phyloP scores from a whole-genome alignment of 2,888 invertebrate species.

The Ptychoptera albimana region DNA sequence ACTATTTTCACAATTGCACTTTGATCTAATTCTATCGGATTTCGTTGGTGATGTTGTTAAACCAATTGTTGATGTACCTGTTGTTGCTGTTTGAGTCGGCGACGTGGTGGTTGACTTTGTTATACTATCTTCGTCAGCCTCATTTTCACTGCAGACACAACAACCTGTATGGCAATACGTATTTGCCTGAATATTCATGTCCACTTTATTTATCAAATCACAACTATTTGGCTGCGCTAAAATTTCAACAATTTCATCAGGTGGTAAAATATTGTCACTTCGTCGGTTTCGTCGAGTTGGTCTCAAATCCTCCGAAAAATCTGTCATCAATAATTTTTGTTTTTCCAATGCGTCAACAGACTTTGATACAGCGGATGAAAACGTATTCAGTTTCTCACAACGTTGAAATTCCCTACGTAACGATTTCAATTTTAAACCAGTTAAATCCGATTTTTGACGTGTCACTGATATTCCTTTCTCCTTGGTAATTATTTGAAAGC shows the following conservation, averaged over 20 bases:
- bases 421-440: slow-evolving; percentile 37
- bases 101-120: slow-evolving; percentile 13
- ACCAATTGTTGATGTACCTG: slow-evolving; percentile 18
- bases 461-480: neutral
- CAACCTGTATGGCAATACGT: slow-evolving; percentile 9
- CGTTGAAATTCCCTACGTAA: slow-evolving; percentile 30
- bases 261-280: neutral
- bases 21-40: slow-evolving; percentile 40
- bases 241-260: no score
- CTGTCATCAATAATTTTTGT: neutral
- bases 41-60: slow-evolving; percentile 13
- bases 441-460: slow-evolving; percentile 44
- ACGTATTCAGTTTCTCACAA: slow-evolving; percentile 20
- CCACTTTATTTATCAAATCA: slow-evolving; percentile 20
- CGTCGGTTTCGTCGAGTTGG: neutral
- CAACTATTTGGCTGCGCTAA: no score
- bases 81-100: slow-evolving; percentile 28
- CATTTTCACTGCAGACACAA: neutral
- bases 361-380: neutral
- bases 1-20: slow-evolving; percentile 9
- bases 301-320: neutral
- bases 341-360: neutral
- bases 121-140: slow-evolving; percentile 11
- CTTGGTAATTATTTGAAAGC: no score
- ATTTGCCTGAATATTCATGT: slow-evolving; percentile 30